phyloP scores from a whole-genome alignment of 2,113 vertebrate species.

The Paedocypris sp. region DNA sequence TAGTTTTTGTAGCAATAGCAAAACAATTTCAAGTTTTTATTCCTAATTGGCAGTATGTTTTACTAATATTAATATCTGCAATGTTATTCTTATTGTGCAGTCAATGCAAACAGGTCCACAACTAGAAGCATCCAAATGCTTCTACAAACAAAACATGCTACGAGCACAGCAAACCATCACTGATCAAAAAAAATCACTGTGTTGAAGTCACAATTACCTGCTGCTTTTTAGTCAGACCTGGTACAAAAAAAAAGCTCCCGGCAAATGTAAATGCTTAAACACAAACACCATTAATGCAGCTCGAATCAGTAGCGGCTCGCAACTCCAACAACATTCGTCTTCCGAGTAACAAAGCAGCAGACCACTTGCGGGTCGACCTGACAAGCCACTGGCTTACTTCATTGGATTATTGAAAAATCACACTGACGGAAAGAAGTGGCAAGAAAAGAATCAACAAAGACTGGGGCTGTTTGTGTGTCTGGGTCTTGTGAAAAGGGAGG shows the following conservation, averaged over 20 bases:
- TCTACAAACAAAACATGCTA: no score
- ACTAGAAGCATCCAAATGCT: no score
- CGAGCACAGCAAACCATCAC: no score
- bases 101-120: no score
- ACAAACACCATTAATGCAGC: slow-evolving; percentile 10
- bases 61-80: no score
- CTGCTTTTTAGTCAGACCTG: no score
- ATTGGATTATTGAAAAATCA: slow-evolving; percentile 26
- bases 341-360: slow-evolving; percentile 1
- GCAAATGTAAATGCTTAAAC: slow-evolving; percentile 13
- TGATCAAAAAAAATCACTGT: no score
- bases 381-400: neutral
- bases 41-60: no score
- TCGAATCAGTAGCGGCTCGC: slow-evolving; percentile 3
- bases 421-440: slow-evolving; percentile 1
- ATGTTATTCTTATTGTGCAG: no score
- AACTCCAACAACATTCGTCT: slow-evolving; percentile 14
- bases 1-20: no score
- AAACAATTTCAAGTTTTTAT: no score
- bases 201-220: no score
- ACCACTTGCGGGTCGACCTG: slow-evolving; percentile 12
- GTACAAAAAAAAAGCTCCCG: neutral
- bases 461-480: neutral
- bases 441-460: neutral
- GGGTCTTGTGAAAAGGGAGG: neutral